Evolutionary conservation across 2,113 vertebrate species (phyloP).

Genomic region (Etia nguti): DNA sequence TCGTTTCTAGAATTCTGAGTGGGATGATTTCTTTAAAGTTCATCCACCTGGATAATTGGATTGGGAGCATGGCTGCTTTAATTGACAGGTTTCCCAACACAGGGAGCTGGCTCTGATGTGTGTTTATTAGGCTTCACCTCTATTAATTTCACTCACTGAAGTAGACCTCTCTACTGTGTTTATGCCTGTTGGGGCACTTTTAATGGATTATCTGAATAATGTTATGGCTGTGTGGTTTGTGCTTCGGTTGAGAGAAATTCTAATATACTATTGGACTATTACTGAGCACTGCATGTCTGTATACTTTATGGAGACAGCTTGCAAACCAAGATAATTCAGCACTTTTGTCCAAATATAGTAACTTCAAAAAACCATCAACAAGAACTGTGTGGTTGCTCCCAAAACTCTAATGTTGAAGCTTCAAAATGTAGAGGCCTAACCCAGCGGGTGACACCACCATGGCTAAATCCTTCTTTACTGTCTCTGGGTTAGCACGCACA

Average conservation of each 20-base stretch:
- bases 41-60: neutral
- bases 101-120: neutral
- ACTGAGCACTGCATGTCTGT: neutral
- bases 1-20: rapidly evolving
- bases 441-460: rapidly evolving
- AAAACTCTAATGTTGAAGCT: neutral
- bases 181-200: neutral
- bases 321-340: neutral
- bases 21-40: neutral
- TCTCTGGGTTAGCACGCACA: neutral
- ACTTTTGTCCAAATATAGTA: neutral
- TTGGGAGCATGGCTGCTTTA: neutral
- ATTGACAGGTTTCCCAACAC: neutral
- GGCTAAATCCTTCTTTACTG: neutral
- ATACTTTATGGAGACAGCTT: neutral
- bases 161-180: neutral
- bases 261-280: neutral
- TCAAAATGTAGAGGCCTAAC: neutral
- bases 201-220: neutral
- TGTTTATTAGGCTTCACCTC: neutral
- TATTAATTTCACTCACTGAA: neutral
- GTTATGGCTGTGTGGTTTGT: neutral
- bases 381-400: neutral
- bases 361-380: neutral
- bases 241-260: neutral